Conservation (phyloP, 2,113 vertebrate species). For the Pavo muticus region DNA sequence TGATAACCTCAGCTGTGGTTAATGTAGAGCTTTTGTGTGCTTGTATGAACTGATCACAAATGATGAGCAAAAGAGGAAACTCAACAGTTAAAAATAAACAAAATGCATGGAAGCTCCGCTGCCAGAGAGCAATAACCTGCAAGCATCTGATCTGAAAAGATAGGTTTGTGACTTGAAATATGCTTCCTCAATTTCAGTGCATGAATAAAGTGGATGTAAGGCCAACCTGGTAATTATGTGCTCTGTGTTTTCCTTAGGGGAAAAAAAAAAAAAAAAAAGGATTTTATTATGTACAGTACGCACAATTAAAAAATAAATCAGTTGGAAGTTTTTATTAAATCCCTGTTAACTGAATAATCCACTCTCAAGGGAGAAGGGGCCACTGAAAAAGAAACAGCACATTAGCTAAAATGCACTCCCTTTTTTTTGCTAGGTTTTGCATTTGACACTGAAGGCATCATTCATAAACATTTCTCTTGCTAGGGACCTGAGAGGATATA, state of each 20-base stretch:
- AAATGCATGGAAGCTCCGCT: background rate
- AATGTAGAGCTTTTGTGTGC: background rate
- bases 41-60: background rate
- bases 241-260: background rate
- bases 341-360: background rate
- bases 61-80: background rate
- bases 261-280: background rate
- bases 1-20: background rate
- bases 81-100: background rate
- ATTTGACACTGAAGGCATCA: background rate
- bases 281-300: background rate
- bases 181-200: background rate
- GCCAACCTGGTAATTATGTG: background rate
- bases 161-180: background rate
- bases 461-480: background rate
- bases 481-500: background rate
- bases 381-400: background rate
- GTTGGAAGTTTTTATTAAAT: slow-evolving; percentile 36
- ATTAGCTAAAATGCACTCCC: background rate
- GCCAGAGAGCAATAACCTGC: background rate
- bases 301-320: slow-evolving; percentile 21
- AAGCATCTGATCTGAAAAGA: background rate
- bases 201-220: background rate
- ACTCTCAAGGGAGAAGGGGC: background rate
- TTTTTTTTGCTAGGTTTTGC: background rate